A percentile compares a stretch with the other conserved stretches of the same genome.
These are phyloP conservation scores for Diceros bicornis DNA, from an alignment of 2,797 vertebrate species.

Conservation along the genomic window DNA sequence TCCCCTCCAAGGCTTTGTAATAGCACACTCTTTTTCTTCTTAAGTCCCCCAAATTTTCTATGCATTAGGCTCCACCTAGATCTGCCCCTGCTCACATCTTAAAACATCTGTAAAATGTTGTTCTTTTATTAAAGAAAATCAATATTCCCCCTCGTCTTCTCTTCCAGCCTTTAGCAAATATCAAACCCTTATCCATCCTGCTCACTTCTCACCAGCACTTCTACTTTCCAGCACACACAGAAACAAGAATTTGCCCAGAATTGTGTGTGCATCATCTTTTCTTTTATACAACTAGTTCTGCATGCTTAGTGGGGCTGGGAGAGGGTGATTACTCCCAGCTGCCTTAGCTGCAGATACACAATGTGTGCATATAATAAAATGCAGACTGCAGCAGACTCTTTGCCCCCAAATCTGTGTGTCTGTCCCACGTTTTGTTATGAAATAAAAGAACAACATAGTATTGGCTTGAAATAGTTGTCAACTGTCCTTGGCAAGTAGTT, in stretches of 20 bases:
- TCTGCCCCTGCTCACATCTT: neutral
- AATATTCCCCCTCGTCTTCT: neutral
- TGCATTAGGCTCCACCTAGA: rapidly evolving
- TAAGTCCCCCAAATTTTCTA: neutral
- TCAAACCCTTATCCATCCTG: neutral
- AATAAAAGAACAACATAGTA: rapidly evolving
- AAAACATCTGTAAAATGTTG: neutral
- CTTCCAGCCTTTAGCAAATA: neutral
- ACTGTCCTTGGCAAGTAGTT: neutral
- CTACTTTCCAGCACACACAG: too few species aligned
- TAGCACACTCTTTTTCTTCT: neutral
- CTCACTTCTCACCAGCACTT: too few species aligned
- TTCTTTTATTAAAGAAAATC: neutral
- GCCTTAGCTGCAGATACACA: rapidly evolving
- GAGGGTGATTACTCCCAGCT: rapidly evolving
- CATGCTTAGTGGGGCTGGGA: rapidly evolving
- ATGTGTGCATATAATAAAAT: rapidly evolving
- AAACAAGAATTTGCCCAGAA: rapidly evolving
- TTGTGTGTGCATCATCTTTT: neutral
- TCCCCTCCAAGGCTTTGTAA: neutral
- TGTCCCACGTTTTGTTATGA: neutral
- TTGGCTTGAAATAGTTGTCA: rapidly evolving
- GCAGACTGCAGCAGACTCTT: rapidly evolving
- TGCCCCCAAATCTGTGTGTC: neutral
- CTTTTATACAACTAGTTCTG: rapidly evolving